A percentile compares a stretch with the other conserved stretches of the same genome.
These are phyloP conservation scores for Pipra filicauda DNA, from an alignment of 2,113 vertebrate genomes.

Conservation along the genomic window DNA sequence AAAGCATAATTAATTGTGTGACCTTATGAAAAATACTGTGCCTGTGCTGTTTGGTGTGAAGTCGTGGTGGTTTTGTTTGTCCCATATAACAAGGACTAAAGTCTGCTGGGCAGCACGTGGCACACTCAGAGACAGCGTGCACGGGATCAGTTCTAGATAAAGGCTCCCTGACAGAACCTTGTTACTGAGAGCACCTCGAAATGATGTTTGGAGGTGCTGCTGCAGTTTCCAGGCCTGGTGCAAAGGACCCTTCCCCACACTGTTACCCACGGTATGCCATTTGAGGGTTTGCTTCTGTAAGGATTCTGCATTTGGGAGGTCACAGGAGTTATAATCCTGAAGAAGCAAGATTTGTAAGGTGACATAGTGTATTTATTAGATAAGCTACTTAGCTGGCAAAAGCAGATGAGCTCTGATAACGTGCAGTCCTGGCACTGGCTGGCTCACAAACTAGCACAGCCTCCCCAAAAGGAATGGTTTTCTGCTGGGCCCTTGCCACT, in stretches of 20 bases:
- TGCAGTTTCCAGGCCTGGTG: background rate
- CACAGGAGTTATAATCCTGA: background rate
- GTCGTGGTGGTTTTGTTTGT: background rate
- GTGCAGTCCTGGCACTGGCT: background rate
- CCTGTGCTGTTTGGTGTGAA: background rate
- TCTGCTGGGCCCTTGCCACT: background rate
- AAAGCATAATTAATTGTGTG: background rate
- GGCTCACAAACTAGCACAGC: background rate
- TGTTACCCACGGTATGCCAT: background rate
- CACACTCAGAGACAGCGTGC: background rate
- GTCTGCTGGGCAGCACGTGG: background rate
- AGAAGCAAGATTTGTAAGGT: background rate
- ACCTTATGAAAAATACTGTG: background rate
- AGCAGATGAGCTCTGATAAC: background rate
- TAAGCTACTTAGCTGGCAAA: slow-evolving; percentile 12
- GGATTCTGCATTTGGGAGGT: background rate
- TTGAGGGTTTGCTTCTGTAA: background rate
- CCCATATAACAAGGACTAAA: background rate
- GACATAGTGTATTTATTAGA: background rate
- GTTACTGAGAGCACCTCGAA: background rate
- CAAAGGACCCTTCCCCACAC: background rate
- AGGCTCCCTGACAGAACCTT: background rate
- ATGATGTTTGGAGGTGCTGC: background rate
- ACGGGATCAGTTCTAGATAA: background rate
- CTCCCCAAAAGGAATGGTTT: background rate